A percentile compares a stretch with the other conserved stretches of the same genome.
phyloP scores from a whole-genome alignment of 2,113 vertebrate genomes.

The Mastomys natalensis region DNA sequence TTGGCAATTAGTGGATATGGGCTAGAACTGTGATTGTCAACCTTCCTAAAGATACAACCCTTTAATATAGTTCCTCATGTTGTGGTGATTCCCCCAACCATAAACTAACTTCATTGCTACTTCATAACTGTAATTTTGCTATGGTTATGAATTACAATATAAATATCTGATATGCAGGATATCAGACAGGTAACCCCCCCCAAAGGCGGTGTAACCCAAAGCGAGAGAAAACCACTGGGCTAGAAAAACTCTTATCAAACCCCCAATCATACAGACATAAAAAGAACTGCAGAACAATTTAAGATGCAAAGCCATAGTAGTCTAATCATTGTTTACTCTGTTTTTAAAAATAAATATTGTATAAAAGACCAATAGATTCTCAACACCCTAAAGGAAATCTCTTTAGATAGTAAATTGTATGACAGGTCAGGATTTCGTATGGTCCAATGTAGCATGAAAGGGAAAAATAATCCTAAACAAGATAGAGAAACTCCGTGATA shows the following conservation, averaged over 20 bases:
- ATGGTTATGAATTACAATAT: neutral
- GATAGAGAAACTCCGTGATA: neutral
- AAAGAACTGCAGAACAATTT: neutral
- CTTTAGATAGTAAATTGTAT: neutral
- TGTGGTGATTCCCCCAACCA: neutral
- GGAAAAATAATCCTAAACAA: neutral
- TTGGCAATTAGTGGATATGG: neutral
- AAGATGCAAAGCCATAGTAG: neutral
- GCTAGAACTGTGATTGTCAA: neutral
- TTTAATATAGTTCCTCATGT: neutral
- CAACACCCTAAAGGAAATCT: conserved; percentile 29
- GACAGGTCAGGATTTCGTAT: neutral
- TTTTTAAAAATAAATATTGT: conserved; percentile 26
- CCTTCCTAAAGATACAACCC: neutral
- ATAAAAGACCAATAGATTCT: neutral
- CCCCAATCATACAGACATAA: conserved; percentile 10
- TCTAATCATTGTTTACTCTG: neutral
- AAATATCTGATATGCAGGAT: neutral
- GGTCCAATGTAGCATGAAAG: neutral
- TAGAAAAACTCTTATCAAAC: neutral
- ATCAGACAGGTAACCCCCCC: neutral
- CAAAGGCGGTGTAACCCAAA: neutral
- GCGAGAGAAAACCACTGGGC: neutral
- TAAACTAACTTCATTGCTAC: neutral
- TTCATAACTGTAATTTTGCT: neutral